Conservation (phyloP, 64 coral and sea anemone genomes). For the Stichodactyla helianthus region DNA sequence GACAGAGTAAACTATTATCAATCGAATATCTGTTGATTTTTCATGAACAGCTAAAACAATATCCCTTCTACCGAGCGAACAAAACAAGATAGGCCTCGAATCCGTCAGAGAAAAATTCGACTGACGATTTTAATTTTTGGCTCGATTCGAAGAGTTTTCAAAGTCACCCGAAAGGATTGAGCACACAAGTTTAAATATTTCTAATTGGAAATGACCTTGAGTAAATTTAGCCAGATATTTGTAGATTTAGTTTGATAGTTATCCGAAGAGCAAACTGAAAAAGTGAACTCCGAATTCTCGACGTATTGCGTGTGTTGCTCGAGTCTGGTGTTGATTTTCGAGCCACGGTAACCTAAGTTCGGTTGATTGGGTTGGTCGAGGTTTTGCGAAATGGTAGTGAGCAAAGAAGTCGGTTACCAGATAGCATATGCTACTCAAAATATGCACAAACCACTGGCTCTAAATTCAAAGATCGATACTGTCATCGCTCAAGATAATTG, state of each 20-base stretch:
- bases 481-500: slow-evolving; percentile 24
- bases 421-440: slow-evolving; percentile 5
- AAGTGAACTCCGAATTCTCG: slow-evolving; percentile 1
- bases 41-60: background rate
- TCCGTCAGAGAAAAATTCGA: background rate
- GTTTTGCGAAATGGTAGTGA: background rate
- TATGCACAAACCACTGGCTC: slow-evolving; percentile 7
- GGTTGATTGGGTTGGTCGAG: background rate
- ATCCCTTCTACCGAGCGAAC: background rate
- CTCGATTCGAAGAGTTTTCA: background rate
- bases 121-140: background rate
- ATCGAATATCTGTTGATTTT: slow-evolving; percentile 6
- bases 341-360: background rate
- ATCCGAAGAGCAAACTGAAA: slow-evolving; percentile 16
- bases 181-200: slow-evolving; percentile 14
- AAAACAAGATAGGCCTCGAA: background rate
- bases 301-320: background rate
- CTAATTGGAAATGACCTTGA: slow-evolving; percentile 32
- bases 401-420: background rate
- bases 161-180: background rate
- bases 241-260: slow-evolving; percentile 35
- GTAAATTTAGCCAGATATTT: slow-evolving; percentile 31
- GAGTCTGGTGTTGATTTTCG: background rate
- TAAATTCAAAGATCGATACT: slow-evolving; percentile 17
- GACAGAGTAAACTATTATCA: slow-evolving; percentile 3